Base-by-base conservation (phyloP, 2,888 invertebrate species). In the Limnephilus auricula region DNA sequence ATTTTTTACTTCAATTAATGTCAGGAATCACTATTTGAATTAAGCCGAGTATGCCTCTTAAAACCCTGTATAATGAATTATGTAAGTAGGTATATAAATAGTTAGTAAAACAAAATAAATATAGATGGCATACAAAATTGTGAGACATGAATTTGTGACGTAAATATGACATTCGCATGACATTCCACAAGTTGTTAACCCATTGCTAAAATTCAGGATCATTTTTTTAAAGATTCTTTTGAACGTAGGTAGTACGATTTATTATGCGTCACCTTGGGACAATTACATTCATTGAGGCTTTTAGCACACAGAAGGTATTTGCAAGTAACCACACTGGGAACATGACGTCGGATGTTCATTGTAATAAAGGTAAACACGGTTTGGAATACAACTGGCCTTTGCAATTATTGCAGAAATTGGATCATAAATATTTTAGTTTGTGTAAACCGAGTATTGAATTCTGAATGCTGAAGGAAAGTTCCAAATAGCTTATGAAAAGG, bases 161-260 rank as follows among this genome's bases (percentile, higher is more conserved):
- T 65, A 65, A 65, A 65, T 65, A 65, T 6, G 65, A 65, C 65
- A 65, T 65, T 65, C 6, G 18, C 65, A 25, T 65, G 65, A 65
- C n/a, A 65, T 65, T 65, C 65, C 65, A 65, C 65, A 65, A 65
- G 65, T 65, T 65, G 65, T 65, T 65, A 65, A 65, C 65, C 65
- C 25, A 65, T n/a, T n/a, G 25, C 65, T 65, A 65, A 65, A 65
- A 65, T 65, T 65, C 65, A 65, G 65, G 65, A 65, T 65, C 65
- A 65, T 65, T 65, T 65, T 65, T 65, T 25, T 9, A 5, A 65
- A 65, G 65, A 25, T 65, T 65, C 65, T 65, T 25, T 65, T 65
- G 65, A 65, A 25, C 25, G 65, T 65, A 65, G 65, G 65, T 65
- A 65, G 65, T 65, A 65, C 65, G 65, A 65, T 18, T 65, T 65